phyloP scores from a whole-genome alignment of 2,113 vertebrate genomes.

The Proterorhinus semilunaris region DNA sequence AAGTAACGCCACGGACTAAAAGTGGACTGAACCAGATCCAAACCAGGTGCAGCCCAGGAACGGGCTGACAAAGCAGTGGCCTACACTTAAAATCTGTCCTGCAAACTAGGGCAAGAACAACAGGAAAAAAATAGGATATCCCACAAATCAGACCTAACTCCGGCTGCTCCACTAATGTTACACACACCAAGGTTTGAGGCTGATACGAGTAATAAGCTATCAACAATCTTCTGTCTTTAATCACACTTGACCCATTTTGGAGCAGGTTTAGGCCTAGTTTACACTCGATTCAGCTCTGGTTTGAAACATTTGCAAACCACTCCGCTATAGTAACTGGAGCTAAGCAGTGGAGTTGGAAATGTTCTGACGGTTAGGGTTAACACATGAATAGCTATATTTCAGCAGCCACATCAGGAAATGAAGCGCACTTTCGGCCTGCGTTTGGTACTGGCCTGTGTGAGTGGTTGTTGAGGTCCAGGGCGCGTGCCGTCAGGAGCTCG shows the following conservation, averaged over 20 bases:
- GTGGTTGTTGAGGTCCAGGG: constrained; percentile 91
- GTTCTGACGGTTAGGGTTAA: too few species aligned
- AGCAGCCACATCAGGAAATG: not conserved
- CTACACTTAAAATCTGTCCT: not conserved
- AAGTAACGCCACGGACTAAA: not conserved
- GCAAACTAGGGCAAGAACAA: not conserved
- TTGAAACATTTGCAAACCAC: too few species aligned
- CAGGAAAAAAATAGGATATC: not conserved
- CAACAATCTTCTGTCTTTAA: too few species aligned
- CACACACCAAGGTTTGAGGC: too few species aligned
- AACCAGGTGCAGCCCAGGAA: not conserved
- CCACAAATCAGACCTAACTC: not conserved
- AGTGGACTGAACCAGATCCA: not conserved
- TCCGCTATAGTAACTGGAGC: too few species aligned
- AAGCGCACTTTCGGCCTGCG: not conserved
- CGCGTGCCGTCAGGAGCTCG: constrained; percentile 81
- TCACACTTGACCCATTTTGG: too few species aligned
- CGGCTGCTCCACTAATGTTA: too few species aligned
- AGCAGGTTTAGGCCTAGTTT: too few species aligned
- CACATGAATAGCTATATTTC: not conserved
- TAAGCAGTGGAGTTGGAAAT: too few species aligned
- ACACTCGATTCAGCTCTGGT: too few species aligned
- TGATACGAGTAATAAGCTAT: too few species aligned
- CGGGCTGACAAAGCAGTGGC: not conserved
- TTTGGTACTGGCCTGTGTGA: constrained; percentile 83